phyloP scores from a whole-genome alignment of 30 jellyfish, hydroid and myxozoan species.

The Nemopilema nomurai region DNA sequence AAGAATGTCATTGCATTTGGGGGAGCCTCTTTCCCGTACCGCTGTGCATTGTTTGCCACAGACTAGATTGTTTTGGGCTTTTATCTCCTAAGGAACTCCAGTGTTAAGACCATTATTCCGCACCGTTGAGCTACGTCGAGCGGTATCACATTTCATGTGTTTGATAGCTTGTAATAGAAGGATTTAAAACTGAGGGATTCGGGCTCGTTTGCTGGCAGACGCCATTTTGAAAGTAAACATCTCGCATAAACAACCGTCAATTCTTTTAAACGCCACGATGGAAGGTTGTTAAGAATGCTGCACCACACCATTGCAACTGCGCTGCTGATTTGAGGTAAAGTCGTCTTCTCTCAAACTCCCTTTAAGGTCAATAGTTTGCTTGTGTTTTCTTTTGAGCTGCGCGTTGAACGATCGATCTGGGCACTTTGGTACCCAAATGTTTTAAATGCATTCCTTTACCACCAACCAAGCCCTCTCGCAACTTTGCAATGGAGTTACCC shows the following conservation, averaged over 20 bases:
- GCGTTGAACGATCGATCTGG: too few relatives aligned
- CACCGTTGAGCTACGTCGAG: background rate
- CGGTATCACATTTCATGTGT: background rate
- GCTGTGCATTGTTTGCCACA: background rate
- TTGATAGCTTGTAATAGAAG: background rate
- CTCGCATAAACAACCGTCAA: background rate
- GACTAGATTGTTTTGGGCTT: background rate
- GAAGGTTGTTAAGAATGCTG: too few relatives aligned
- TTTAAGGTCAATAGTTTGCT: too few relatives aligned
- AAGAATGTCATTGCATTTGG: background rate
- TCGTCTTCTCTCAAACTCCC: background rate
- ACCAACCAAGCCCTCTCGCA: too few relatives aligned
- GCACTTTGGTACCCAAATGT: too few relatives aligned
- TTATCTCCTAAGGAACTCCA: background rate
- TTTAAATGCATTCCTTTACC: too few relatives aligned
- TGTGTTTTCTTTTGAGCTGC: too few relatives aligned
- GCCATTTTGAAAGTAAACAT: background rate
- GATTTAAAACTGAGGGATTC: background rate
- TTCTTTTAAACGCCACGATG: too few relatives aligned
- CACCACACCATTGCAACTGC: background rate
- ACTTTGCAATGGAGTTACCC: too few relatives aligned
- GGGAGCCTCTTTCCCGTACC: background rate
- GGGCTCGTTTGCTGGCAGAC: background rate
- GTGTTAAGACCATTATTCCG: background rate
- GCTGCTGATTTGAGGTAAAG: background rate